Percentiles rank a stretch among this genome's conserved stretches.
Conservation (phyloP, 2,113 vertebrate species). For the Microtus pennsylvanicus region DNA sequence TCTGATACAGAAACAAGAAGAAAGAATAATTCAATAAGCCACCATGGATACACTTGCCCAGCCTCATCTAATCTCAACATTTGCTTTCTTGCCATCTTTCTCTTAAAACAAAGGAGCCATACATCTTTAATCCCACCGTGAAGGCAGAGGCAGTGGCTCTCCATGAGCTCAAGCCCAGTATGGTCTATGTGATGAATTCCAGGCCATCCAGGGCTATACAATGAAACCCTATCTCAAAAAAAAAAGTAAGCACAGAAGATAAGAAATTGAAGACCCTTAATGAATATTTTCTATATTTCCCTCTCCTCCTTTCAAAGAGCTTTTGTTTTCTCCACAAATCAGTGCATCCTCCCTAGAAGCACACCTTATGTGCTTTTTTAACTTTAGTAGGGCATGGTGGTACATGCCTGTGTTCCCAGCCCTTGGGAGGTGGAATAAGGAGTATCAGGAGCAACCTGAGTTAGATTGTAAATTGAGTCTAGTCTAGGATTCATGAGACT, state of each 20-base stretch:
- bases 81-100: neutral
- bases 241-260: too few species aligned
- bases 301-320: neutral
- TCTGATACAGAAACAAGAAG: conserved; percentile 13
- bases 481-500: neutral
- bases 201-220: neutral
- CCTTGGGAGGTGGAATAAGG: neutral
- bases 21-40: neutral
- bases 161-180: neutral
- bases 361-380: neutral
- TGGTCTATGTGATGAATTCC: neutral
- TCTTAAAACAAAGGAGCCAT: conserved; percentile 12
- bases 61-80: neutral
- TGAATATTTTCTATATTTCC: neutral
- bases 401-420: too few species aligned
- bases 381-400: neutral
- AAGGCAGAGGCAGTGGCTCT: neutral
- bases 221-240: neutral
- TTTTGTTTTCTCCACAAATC: neutral
- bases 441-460: neutral
- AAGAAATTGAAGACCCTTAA: neutral
- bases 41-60: neutral
- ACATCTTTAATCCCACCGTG: neutral
- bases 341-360: neutral
- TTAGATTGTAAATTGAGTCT: neutral